These are phyloP conservation scores for Piprites chloris DNA, from an alignment of 2,113 vertebrate genomes.

Conservation along the genomic window DNA sequence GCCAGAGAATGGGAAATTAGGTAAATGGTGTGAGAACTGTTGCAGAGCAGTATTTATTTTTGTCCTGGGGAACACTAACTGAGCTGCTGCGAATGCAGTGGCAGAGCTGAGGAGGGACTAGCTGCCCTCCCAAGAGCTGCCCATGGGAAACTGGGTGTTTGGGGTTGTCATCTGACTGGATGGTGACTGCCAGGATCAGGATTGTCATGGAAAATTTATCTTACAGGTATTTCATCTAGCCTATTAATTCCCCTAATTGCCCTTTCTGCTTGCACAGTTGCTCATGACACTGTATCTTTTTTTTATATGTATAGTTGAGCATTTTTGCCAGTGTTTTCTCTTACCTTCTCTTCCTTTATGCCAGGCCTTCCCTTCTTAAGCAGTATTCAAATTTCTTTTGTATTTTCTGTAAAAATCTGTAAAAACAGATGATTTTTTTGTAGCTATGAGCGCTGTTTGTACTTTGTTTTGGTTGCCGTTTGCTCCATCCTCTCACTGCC, in stretches of 20 bases:
- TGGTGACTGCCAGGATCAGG: not conserved
- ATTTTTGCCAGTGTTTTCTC: not conserved
- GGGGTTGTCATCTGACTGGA: not conserved
- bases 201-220: not conserved
- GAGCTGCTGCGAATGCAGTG: not conserved
- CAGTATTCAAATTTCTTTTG: not conserved
- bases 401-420: not conserved
- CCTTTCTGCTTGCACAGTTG: not conserved
- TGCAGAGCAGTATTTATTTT: not conserved
- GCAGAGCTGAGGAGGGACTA: not conserved
- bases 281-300: not conserved
- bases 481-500: rapidly evolving
- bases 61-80: not conserved
- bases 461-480: not conserved
- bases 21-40: not conserved
- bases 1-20: not conserved
- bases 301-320: not conserved
- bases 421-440: not conserved
- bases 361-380: not conserved
- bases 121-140: not conserved
- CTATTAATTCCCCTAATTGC: not conserved
- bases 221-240: not conserved
- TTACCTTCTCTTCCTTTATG: slow-evolving; percentile 12
- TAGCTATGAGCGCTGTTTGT: not conserved
- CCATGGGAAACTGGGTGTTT: rapidly evolving